Percentiles rank a stretch among this genome's conserved stretches.
Evolutionary conservation across 2,888 invertebrate species (phyloP).

Genomic region (Lasioglossum malachurum): DNA sequence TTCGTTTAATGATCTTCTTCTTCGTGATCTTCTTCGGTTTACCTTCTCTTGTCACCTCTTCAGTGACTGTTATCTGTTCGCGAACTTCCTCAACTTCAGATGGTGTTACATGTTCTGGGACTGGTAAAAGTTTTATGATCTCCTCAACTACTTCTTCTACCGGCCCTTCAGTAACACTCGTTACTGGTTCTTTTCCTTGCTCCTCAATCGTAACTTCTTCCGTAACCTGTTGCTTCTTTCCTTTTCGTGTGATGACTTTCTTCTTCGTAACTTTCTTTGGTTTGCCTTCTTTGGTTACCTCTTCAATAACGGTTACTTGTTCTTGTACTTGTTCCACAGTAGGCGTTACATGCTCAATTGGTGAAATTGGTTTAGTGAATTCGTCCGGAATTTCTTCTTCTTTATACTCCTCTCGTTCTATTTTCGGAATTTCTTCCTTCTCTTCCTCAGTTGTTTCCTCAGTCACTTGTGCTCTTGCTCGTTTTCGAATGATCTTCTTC

Average conservation of each 20-base stretch:
- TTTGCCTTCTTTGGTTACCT: slow-evolving; percentile 68
- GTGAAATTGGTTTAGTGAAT: slow-evolving; percentile 8
- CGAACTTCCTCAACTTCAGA: slow-evolving; percentile 60
- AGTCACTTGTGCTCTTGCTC: slow-evolving; percentile 65
- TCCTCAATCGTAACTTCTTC: slow-evolving; percentile 77
- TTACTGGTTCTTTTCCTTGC: slow-evolving; percentile 76
- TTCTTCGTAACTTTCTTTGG: slow-evolving; percentile 71
- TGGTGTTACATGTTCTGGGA: neutral
- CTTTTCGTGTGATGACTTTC: slow-evolving; percentile 61
- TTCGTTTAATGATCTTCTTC: slow-evolving; percentile 79
- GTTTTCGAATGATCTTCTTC: slow-evolving; percentile 52
- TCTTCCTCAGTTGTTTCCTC: slow-evolving; percentile 72
- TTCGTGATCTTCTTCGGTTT: slow-evolving; percentile 73
- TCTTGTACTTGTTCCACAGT: slow-evolving; percentile 38
- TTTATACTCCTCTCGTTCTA: slow-evolving; percentile 19
- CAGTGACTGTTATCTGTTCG: no score
- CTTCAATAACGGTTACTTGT: slow-evolving; percentile 72
- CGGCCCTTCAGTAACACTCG: slow-evolving; percentile 70
- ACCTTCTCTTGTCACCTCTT: slow-evolving; percentile 66
- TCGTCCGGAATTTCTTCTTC: slow-evolving; percentile 66
- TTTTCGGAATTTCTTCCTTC: slow-evolving; percentile 55
- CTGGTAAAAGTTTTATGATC: no score
- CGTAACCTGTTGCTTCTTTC: slow-evolving; percentile 65
- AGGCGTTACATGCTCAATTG: neutral
- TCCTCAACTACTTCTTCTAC: slow-evolving; percentile 73